Conservation (phyloP, 2,797 vertebrate genomes). For the Setipinna tenuifilis region DNA sequence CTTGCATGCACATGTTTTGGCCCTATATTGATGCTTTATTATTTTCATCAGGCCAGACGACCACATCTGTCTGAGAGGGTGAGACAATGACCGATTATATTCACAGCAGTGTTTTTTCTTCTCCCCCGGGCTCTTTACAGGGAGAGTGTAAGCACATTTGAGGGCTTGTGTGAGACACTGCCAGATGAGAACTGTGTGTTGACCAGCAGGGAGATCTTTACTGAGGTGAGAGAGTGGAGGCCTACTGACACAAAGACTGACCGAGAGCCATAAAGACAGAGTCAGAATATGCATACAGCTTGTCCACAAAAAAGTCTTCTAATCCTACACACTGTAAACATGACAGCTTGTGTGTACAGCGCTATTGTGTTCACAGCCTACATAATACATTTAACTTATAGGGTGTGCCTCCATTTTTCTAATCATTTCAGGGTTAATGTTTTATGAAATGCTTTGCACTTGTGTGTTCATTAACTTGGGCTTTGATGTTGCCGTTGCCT, state of each 20-base stretch:
- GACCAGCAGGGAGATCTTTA: conserved; percentile 77
- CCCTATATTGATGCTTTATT: not conserved
- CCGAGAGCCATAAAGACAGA: not conserved
- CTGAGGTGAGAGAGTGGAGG: conserved; percentile 71
- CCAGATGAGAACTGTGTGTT: conserved; percentile 85
- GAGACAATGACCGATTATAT: not conserved
- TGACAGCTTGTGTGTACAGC: not conserved
- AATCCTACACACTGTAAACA: not conserved
- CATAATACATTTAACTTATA: not conserved
- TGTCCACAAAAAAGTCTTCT: not conserved
- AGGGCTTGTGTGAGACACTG: conserved; percentile 83
- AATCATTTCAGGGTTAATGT: conserved; percentile 53
- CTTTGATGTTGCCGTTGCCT: not conserved
- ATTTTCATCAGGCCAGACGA: too few relatives aligned
- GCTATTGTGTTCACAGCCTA: not conserved
- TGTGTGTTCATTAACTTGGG: conserved; percentile 43
- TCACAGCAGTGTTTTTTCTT: not conserved
- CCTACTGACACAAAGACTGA: not conserved
- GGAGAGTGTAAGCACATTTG: conserved; percentile 74
- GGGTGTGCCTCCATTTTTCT: not conserved
- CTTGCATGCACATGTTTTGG: not conserved
- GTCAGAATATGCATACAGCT: not conserved
- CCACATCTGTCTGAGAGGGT: not conserved
- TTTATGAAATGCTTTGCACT: conserved; percentile 48
- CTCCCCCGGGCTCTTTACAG: conserved; percentile 56